Percentiles rank a stretch among this genome's conserved stretches.
Conservation (phyloP, 2,797 vertebrate species). For the Margarornis squamiger region DNA sequence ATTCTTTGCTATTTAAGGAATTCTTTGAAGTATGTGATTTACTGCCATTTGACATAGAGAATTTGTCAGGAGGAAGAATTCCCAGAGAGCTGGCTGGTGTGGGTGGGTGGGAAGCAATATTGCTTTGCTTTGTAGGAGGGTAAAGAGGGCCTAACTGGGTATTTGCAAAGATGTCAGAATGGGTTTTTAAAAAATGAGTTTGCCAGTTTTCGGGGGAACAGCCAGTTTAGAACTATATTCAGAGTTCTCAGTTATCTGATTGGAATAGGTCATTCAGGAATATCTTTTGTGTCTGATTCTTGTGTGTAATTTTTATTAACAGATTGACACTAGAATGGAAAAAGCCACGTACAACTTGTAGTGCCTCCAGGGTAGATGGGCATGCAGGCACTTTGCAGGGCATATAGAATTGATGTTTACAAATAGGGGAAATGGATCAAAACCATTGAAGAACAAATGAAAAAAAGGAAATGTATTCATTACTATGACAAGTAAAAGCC, state of each 20-base stretch:
- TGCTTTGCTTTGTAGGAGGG: not conserved
- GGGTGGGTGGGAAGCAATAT: not conserved
- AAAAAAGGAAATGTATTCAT: not conserved
- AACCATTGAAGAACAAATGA: not conserved
- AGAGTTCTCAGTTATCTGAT: not conserved
- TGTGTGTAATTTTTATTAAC: not conserved
- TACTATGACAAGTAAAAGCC: not conserved
- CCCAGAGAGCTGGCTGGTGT: not conserved
- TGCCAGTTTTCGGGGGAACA: not conserved
- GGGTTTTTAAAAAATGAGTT: not conserved
- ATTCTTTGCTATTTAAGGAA: not conserved
- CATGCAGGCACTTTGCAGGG: not conserved
- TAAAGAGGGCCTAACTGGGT: not conserved
- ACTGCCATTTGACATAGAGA: not conserved
- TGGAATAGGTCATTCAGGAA: not conserved
- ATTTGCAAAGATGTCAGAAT: not conserved
- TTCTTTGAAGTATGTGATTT: not conserved
- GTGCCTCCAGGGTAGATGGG: not conserved
- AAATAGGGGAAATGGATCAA: not conserved
- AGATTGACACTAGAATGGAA: not conserved
- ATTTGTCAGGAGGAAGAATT: not conserved
- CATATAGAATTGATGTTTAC: not conserved
- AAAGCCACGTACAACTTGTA: accelerated
- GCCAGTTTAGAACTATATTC: not conserved
- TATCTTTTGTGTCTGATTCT: not conserved